These are phyloP conservation scores for Sinopyrophorus schimmeli DNA, from an alignment of 2,888 invertebrate species.

Conservation along the genomic window DNA sequence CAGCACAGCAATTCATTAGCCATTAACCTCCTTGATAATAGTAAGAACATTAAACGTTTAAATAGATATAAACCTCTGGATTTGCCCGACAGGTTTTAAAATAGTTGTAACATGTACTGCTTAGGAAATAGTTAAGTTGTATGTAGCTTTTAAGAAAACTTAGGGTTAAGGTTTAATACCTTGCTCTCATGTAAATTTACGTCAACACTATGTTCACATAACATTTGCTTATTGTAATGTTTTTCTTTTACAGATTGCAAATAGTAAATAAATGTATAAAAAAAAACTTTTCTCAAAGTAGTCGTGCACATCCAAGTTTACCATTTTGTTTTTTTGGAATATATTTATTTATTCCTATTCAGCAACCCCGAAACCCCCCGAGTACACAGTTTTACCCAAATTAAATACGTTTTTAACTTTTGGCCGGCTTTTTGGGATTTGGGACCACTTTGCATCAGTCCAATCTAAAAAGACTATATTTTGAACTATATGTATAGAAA, in stretches of 20 bases:
- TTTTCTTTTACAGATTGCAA: slow-evolving; percentile 1
- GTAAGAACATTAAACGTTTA: slow-evolving; percentile 1
- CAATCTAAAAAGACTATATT: no score
- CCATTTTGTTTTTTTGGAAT: no score
- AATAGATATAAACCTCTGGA: slow-evolving; percentile 5
- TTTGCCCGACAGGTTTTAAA: not conserved
- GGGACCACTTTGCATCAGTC: no score
- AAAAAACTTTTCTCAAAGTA: no score
- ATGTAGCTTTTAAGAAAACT: not conserved
- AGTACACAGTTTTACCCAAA: no score
- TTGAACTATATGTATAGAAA: no score
- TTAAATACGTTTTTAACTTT: no score
- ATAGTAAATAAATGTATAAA: slow-evolving; percentile 1
- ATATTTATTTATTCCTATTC: no score
- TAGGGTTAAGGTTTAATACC: not conserved
- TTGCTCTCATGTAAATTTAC: not conserved
- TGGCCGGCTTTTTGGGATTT: no score
- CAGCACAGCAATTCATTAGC: slow-evolving; percentile 2
- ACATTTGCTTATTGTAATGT: slow-evolving; percentile 1
- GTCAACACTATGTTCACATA: not conserved
- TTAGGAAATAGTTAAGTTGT: not conserved
- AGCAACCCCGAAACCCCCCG: no score
- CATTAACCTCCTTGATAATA: slow-evolving; percentile 2
- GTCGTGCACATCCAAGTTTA: no score
- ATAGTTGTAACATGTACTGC: not conserved